Evolutionary conservation across 2,113 vertebrate genomes (phyloP).

Genomic region (Mixornis gularis): DNA sequence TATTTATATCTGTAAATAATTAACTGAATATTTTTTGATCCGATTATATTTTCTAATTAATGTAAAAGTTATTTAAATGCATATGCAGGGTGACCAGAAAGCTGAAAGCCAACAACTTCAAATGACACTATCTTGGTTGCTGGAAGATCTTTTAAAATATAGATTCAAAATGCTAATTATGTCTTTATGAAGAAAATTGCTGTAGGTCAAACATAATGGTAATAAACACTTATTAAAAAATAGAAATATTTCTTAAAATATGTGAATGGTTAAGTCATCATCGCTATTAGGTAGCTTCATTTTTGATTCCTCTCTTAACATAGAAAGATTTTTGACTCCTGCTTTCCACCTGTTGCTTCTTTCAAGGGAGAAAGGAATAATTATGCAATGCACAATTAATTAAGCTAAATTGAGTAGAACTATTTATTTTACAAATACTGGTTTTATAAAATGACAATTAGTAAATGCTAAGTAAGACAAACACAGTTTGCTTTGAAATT

Average conservation of each 20-base stretch:
- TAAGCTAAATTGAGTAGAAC: constrained; percentile 47
- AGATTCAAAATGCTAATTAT: not conserved
- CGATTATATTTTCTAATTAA: not conserved
- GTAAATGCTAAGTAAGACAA: constrained; percentile 45
- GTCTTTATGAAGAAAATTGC: not conserved
- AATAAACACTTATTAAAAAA: not conserved
- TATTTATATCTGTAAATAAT: not conserved
- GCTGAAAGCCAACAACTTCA: not conserved
- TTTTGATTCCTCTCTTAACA: not conserved
- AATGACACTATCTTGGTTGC: not conserved
- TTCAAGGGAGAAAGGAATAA: not conserved
- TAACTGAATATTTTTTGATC: not conserved
- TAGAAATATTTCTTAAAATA: not conserved
- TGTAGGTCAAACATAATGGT: not conserved
- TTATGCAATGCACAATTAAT: constrained; percentile 3
- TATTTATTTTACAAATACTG: constrained; percentile 43
- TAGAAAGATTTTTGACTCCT: not conserved
- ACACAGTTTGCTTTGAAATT: constrained; percentile 40
- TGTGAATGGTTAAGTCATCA: not conserved
- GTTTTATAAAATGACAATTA: constrained; percentile 48
- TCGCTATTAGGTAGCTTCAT: not conserved
- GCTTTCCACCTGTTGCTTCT: not conserved
- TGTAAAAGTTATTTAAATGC: not conserved
- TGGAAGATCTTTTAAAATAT: not conserved
- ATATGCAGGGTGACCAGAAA: not conserved